These are phyloP conservation scores for Andrena bucephala DNA, from an alignment of 2,888 invertebrate species.

Conservation along the genomic window DNA sequence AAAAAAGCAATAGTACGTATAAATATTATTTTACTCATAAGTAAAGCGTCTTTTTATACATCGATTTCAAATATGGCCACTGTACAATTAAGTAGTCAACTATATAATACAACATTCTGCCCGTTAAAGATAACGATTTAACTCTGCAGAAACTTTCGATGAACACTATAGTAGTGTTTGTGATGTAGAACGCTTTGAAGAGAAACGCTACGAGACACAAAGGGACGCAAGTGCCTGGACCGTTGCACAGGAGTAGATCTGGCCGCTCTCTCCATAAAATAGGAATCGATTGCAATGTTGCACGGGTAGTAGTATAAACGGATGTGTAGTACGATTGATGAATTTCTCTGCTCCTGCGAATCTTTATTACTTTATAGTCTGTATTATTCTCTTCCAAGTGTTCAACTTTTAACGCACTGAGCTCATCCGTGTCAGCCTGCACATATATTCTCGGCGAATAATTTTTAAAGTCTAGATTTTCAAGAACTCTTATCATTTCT, in stretches of 20 bases:
- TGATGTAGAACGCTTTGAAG: conserved; percentile 89
- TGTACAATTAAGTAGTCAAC: conserved; percentile 96
- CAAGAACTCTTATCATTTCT: conserved; percentile 94
- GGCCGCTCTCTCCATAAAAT: conserved; percentile 90
- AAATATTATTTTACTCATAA: conserved; percentile 63
- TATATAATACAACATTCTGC: conserved; percentile 93
- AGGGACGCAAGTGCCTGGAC: conserved; percentile 98
- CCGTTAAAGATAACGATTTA: conserved; percentile 94
- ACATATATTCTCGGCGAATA: conserved; percentile 92
- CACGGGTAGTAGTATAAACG: conserved; percentile 91
- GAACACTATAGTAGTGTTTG: conserved; percentile 92
- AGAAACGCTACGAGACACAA: conserved; percentile 93
- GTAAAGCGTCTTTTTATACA: conserved; percentile 68
- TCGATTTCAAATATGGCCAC: conserved; percentile 91
- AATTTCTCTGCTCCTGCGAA: conserved; percentile 95
- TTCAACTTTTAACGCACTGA: conserved; percentile 90
- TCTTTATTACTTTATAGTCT: conserved; percentile 86
- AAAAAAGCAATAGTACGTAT: conserved; percentile 19
- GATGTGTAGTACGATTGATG: conserved; percentile 94
- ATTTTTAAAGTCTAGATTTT: conserved; percentile 87
- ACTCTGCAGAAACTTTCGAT: conserved; percentile 98
- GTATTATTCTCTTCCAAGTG: conserved; percentile 84
- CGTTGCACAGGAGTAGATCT: conserved; percentile 95
- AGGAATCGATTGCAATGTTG: conserved; percentile 90
- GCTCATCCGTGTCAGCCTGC: conserved; percentile 91